These are phyloP conservation scores for Mycetomoellerius zeteki DNA, from an alignment of 1,140 invertebrate genomes.

Conservation along the genomic window DNA sequence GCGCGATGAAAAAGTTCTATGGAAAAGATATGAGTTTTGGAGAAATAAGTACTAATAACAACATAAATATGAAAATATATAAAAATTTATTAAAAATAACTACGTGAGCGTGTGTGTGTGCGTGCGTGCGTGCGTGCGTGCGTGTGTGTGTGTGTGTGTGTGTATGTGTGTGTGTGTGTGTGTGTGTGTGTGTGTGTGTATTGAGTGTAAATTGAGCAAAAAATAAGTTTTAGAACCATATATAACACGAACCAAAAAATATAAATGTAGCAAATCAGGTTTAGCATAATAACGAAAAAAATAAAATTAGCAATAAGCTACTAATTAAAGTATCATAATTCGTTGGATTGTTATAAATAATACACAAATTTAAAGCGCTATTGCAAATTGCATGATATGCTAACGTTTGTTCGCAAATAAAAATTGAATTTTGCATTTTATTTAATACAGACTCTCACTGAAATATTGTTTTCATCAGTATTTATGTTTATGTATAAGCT, in stretches of 20 bases:
- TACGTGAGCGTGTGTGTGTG: neutral
- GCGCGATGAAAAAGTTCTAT: neutral
- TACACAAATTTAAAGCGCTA: conserved; percentile 11
- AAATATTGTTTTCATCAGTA: neutral
- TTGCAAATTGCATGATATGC: conserved; percentile 2
- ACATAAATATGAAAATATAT: neutral
- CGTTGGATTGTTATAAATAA: conserved; percentile 4
- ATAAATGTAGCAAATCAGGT: neutral
- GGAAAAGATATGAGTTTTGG: neutral
- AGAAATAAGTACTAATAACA: neutral
- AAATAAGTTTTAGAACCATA: neutral
- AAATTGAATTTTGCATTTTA: conserved; percentile 29
- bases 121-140: neutral
- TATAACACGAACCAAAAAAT: neutral
- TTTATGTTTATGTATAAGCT: neutral
- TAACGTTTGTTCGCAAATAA: neutral
- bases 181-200: neutral
- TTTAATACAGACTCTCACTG: neutral
- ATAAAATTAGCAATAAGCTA: neutral
- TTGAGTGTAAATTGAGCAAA: neutral
- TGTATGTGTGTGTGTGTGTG: neutral
- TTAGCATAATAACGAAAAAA: neutral
- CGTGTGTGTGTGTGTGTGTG: neutral
- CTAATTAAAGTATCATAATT: neutral
- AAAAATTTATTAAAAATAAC: neutral